Evolutionary conservation across 2,888 invertebrate species (phyloP).

Genomic region (Mythimna lalbum): DNA sequence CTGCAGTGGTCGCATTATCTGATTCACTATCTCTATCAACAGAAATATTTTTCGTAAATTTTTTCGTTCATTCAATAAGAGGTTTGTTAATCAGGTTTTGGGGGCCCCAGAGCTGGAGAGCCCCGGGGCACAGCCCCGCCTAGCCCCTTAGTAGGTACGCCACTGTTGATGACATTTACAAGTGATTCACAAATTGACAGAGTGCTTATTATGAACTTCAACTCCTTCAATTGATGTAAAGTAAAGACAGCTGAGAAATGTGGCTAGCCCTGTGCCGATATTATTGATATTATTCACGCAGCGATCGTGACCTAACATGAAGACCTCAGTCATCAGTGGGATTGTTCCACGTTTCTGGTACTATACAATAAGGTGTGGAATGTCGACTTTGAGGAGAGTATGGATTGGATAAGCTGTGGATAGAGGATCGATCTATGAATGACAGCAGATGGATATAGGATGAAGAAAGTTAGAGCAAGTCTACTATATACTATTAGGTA

Average conservation of each 20-base stretch:
- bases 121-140: too few species aligned
- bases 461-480: not conserved
- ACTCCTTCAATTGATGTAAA: conserved; percentile 28
- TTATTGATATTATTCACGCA: conserved; percentile 50
- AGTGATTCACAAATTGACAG: conserved; percentile 52
- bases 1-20: too few species aligned
- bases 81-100: too few species aligned
- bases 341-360: conserved; percentile 54
- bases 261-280: conserved; percentile 45
- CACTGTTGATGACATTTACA: conserved; percentile 49
- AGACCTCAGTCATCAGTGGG: conserved; percentile 43
- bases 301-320: conserved; percentile 49
- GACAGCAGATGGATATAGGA: not conserved
- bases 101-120: too few species aligned
- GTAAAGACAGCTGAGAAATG: conserved; percentile 48
- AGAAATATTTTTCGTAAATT: too few species aligned
- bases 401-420: conserved; percentile 24
- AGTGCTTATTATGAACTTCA: conserved; percentile 43
- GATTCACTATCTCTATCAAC: too few species aligned
- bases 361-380: conserved; percentile 53
- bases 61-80: too few species aligned
- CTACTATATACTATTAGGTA: not conserved
- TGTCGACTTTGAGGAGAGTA: conserved; percentile 34
- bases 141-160: too few species aligned
- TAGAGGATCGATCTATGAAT: not conserved